These are phyloP conservation scores for Ichneumoninae sp. DNA, from an alignment of 2,888 invertebrate genomes.

Conservation along the genomic window DNA sequence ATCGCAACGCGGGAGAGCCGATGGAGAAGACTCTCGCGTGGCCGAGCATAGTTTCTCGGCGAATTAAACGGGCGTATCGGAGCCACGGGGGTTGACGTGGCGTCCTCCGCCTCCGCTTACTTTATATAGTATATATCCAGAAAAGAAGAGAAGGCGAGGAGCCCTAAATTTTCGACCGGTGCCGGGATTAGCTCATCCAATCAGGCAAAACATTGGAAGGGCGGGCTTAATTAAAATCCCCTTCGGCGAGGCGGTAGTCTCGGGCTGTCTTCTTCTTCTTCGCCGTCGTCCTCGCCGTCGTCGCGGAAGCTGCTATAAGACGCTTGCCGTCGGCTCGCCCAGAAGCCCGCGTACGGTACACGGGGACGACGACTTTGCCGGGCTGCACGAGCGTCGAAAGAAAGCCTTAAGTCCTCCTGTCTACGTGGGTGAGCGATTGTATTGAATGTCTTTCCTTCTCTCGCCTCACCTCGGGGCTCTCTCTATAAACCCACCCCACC, in stretches of 20 bases:
- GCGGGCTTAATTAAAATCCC: constrained; percentile 84
- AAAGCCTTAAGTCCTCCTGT: constrained; percentile 63
- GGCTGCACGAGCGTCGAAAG: constrained; percentile 39
- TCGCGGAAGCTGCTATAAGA: constrained; percentile 78
- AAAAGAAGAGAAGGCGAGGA: constrained; percentile 67
- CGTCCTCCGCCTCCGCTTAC: constrained; percentile 50
- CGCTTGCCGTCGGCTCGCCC: constrained; percentile 65
- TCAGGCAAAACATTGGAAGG: constrained; percentile 83
- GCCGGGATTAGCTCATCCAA: constrained; percentile 80
- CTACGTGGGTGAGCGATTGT: constrained; percentile 67
- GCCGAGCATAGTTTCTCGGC: constrained; percentile 36
- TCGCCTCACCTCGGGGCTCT: constrained; percentile 43
- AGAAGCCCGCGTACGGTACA: constrained; percentile 24
- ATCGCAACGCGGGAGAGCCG: constrained; percentile 49
- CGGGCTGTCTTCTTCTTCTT: constrained; percentile 67
- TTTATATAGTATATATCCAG: constrained; percentile 53
- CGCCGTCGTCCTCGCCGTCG: constrained; percentile 57
- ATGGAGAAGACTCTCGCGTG: constrained; percentile 55
- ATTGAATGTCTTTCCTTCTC: constrained; percentile 63
- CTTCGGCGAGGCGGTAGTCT: constrained; percentile 75
- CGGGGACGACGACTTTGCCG: constrained; percentile 17
- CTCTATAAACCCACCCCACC: background rate
- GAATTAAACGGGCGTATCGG: constrained; percentile 41
- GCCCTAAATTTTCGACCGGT: constrained; percentile 78
- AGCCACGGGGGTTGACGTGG: background rate